Percentiles rank a stretch among this genome's conserved stretches.
Evolutionary conservation across 2,797 vertebrate genomes (phyloP).

Genomic region (Threskiornis aethiopicus): DNA sequence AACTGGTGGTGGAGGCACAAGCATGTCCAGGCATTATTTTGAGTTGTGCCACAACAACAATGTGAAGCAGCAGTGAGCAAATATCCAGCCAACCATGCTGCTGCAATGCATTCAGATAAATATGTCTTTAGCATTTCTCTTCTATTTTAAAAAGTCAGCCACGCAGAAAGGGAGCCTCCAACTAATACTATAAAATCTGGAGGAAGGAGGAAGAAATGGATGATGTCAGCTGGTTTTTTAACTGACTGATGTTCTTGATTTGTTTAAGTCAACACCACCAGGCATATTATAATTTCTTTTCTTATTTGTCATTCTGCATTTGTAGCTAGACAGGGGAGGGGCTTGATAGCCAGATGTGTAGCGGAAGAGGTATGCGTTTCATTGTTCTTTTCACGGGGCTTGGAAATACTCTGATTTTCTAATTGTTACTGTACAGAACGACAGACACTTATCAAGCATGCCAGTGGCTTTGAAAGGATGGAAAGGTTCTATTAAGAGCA

Average conservation of each 20-base stretch:
- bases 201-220: background rate
- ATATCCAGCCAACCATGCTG: background rate
- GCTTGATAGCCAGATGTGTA: background rate
- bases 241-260: constrained; percentile 19
- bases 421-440: background rate
- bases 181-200: background rate
- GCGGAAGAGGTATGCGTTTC: background rate
- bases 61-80: background rate
- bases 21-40: background rate
- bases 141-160: constrained; percentile 35
- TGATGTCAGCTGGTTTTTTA: constrained; percentile 15
- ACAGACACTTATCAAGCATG: constrained; percentile 3
- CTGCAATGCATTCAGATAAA: constrained; percentile 35
- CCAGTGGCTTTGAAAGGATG: constrained; percentile 42
- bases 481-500: constrained; percentile 38
- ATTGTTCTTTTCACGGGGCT: background rate
- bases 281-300: constrained; percentile 32
- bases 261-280: constrained; percentile 32
- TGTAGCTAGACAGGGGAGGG: constrained; percentile 30
- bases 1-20: background rate
- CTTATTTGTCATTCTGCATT: constrained; percentile 51
- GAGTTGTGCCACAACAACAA: background rate
- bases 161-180: background rate
- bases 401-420: constrained; percentile 33
- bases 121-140: constrained; percentile 26